A percentile compares a stretch with the other conserved stretches of the same genome.
phyloP scores from a whole-genome alignment of 2,797 vertebrate species.

The Neosilurus hyrtlii region DNA sequence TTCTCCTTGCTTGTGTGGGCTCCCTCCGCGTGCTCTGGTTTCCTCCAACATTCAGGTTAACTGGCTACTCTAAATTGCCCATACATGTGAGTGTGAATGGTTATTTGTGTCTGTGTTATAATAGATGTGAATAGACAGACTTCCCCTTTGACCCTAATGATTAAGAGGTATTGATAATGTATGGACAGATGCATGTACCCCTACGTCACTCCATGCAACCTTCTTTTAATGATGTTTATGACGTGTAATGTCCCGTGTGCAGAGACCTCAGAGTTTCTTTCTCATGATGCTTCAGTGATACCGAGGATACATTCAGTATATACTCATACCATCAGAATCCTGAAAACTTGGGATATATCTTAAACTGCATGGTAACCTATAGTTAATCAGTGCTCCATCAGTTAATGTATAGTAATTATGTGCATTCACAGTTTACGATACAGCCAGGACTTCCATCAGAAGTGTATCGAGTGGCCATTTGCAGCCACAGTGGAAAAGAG shows the following conservation, averaged over 20 bases:
- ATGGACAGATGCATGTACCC: background rate
- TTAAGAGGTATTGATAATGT: too few species aligned
- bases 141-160: too few species aligned
- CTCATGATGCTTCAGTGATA: background rate
- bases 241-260: background rate
- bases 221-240: background rate
- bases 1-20: too few species aligned
- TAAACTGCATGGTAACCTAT: background rate
- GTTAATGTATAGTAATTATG: background rate
- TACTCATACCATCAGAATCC: background rate
- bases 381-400: background rate
- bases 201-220: background rate
- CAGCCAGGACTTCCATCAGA: background rate
- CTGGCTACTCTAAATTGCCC: too few species aligned
- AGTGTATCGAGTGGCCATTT: background rate
- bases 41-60: too few species aligned
- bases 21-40: too few species aligned
- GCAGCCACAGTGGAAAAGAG: background rate
- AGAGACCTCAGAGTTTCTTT: background rate
- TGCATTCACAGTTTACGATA: background rate
- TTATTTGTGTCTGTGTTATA: too few species aligned
- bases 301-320: background rate
- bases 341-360: background rate
- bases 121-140: too few species aligned
- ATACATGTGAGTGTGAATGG: too few species aligned